These are phyloP conservation scores for Triops longicaudatus DNA, from an alignment of 1,140 invertebrate species.

Conservation along the genomic window DNA sequence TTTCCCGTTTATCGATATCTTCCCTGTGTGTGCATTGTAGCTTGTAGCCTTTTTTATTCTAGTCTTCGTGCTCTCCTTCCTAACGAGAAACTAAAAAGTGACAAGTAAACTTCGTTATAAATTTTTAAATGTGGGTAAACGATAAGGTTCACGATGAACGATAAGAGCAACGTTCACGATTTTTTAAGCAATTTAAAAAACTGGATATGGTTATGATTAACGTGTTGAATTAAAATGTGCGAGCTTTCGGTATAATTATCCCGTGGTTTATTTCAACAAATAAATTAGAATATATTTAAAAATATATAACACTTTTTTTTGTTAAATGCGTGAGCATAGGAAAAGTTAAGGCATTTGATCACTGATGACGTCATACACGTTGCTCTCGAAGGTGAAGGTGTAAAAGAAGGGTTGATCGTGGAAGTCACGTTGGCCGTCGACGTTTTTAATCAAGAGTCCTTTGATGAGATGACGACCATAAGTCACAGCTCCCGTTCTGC, in stretches of 20 bases:
- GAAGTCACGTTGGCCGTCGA: constrained; percentile 72
- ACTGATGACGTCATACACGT: background rate
- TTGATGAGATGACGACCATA: constrained; percentile 74
- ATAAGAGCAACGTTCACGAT: too few species aligned
- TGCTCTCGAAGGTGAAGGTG: constrained; percentile 31
- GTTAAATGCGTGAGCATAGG: background rate
- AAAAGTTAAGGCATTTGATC: background rate
- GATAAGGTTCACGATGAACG: too few species aligned
- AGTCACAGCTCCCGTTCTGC: constrained; percentile 62
- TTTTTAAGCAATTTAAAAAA: too few species aligned
- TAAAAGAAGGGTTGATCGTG: constrained; percentile 47
- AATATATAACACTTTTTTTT: background rate
- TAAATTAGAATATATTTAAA: constrained; percentile 4
- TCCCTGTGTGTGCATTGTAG: background rate
- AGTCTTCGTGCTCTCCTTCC: background rate
- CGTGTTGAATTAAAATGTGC: background rate
- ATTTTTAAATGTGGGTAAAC: too few species aligned
- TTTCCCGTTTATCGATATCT: background rate
- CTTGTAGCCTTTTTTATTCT: background rate
- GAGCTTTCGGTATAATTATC: background rate
- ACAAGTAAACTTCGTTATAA: background rate
- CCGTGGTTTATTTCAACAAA: background rate
- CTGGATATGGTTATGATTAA: too few species aligned
- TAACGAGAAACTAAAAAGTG: background rate
- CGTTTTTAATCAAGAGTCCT: constrained; percentile 70